Evolutionary conservation across 2,113 vertebrate genomes (phyloP), one percentile per base, ranked within the genome.

Genomic region (Trichechus manatus): DNA sequence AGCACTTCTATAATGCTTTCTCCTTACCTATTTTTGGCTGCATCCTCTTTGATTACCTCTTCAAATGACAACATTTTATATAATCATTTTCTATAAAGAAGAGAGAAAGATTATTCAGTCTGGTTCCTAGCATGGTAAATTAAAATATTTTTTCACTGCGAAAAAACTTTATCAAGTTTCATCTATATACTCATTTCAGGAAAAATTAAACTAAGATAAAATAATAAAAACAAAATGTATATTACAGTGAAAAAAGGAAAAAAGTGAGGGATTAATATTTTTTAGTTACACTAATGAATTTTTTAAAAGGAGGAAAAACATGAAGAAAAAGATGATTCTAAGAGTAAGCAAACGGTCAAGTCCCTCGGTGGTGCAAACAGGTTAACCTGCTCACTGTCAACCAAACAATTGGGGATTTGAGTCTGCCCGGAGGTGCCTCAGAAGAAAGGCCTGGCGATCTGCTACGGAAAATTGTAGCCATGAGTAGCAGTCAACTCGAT

Each of bases 171-270:
- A 42, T 84, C 94, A 92, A 78, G 80, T 31, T 78, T 77, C 19
- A 80, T 94, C 1, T 27, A 39, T 39, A 56, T 47, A 74, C 31
- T 74, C 31, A 84, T 27, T 7, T 31, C 27, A 79, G 68, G 27
- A 81, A 95, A 87, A 74, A 75, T 61, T 23, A 77, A 77, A 53
- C 39, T 83, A 42, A 89, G 29, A 89, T 74, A 88, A 84, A 96
- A 78, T 80, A 88, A 72, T 84, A 84, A 93, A 95, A 92, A 53
- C 6, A 85, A 29, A 53, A 80, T 66, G 74, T 68, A 36, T 22
- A 42, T 81, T 59, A 36, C 17, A 53, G 10, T 50, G 64, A 13
- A 47, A 44, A 96, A 93, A 56, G 8, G 22, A 72, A 19, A 68
- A 93, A 87, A 59, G 27, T 39, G 81, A 68, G 33, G 25, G 29